Base-by-base conservation (phyloP, 2,113 vertebrate genomes). In the Pedionomus torquatus region DNA sequence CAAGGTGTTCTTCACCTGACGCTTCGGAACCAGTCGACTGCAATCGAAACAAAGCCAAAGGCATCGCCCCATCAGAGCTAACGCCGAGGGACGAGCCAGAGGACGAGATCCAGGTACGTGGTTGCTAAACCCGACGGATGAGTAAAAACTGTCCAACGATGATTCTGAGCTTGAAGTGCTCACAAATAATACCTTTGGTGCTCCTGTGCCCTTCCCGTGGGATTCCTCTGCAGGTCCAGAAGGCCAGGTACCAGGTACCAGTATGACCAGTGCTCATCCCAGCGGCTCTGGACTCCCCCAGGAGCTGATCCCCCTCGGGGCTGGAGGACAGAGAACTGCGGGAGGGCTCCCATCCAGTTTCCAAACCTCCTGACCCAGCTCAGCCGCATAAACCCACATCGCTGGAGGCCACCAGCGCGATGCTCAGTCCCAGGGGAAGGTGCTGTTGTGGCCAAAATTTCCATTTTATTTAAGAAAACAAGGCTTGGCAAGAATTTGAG, bases 121-220 rank as follows among this genome's bases (percentile, higher is more conserved):
- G 43, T 28, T 46, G 69, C 15, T 31, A 76, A 90, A 74, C 0
- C 14, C 41, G 55, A 4, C 12, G 49, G 46, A 10, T 24, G 66
- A 93, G 87, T 49, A 51, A 58, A 66, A 92, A n/a, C 25, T 6
- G 31, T 10, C 58, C 58, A 46, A 69, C 66, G 84, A 60, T 9
- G 6, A 25, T 44, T 44, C 19, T 2, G 68, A 60, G 16, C 12
- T 18, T 28, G 37, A 58, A 31, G 54, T 2, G 28, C 20, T 4
- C 25, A 17, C 2, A 0, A 64, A 31, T 13, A 0, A 0, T 17
- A 24, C 61, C 48, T 25, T 4, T 8, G 39, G 30, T 8, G 24
- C 48, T 46, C 80, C 31, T 1, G 3, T 5, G 44, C 46, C 52
- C 21, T 37, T 35, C 41, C 39, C 6, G 5, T 3, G n/a, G 28